Conservation (phyloP, 2,888 invertebrate genomes). For the Drosophila recens region DNA sequence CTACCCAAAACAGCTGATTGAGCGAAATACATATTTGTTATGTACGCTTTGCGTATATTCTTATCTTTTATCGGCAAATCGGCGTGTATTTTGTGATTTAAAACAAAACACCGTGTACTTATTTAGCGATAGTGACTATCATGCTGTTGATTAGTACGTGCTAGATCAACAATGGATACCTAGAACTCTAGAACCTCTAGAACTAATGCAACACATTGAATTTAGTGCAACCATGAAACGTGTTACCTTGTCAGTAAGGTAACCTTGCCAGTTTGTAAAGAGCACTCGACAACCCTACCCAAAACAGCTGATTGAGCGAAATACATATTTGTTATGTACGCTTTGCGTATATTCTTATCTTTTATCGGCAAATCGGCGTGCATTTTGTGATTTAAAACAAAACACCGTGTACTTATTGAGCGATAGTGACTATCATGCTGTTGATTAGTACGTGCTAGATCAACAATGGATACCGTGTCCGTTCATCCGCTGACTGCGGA, state of each 20-base stretch:
- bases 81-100: slow-evolving; percentile 24
- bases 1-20: slow-evolving; percentile 48
- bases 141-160: slow-evolving; percentile 41
- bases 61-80: slow-evolving; percentile 58
- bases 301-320: slow-evolving; percentile 43
- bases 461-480: slow-evolving; percentile 58
- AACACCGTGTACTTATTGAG: slow-evolving; percentile 34
- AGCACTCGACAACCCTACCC: slow-evolving; percentile 36
- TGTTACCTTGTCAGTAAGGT: background rate
- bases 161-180: slow-evolving; percentile 37
- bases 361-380: slow-evolving; percentile 53
- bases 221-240: background rate
- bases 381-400: slow-evolving; percentile 25
- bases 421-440: slow-evolving; percentile 42
- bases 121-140: slow-evolving; percentile 40
- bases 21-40: slow-evolving; percentile 28
- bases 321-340: slow-evolving; percentile 35
- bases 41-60: slow-evolving; percentile 27
- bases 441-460: slow-evolving; percentile 30
- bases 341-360: slow-evolving; percentile 40
- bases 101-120: slow-evolving; percentile 30
- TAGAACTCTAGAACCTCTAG: too few relatives aligned
- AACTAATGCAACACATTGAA: background rate
- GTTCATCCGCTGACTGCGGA: slow-evolving; percentile 88
- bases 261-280: background rate